Evolutionary conservation across 2,888 invertebrate species (phyloP), one percentile per base, ranked within the genome.

Genomic region (Rapana venosa): DNA sequence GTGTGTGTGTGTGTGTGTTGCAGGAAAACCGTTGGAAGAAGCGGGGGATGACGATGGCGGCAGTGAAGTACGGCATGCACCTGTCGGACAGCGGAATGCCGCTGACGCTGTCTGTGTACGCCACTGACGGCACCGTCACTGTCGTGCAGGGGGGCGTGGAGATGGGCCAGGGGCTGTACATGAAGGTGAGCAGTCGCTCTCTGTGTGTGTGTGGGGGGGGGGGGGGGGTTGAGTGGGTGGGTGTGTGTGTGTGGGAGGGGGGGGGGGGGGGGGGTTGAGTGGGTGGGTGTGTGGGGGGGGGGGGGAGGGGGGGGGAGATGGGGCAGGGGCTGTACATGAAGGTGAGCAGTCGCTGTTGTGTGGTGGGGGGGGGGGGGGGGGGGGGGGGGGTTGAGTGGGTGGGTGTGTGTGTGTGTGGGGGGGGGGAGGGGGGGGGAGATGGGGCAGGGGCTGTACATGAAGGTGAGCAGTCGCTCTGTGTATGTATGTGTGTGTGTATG

Each of bases 1-100:
- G n/a, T n/a, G n/a, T n/a, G n/a, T n/a, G n/a, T n/a, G n/a, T n/a
- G n/a, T n/a, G n/a, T 35, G 87, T 36, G 26, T 90, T 91, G 30
- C 93, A 97, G 97, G 96, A 97, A 87, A 98, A 98, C 96, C 96
- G 97, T 66, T 98, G 98, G 98, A 97, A 97, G 93, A 98, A 98
- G 95, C 97, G 97, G 56, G 98, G 96, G 15, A 90, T 96, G 70
- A 92, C 94, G 5, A 94, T 98, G n/a, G 96, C 97, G 20, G 97
- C 97, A 4, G 97, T 98, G 97, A 97, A 97, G 92, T 98, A 97
- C 96, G 97, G 97, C 0, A 96, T 97, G 5, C 92, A 97, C 74
- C 92, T 92, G 92, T 61, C 79, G 4, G 92, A 92, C 17, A 36
- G 32, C 15, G 90, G 92, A 17, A 92, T 90, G 77, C 89, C 91